phyloP scores from a whole-genome alignment of 2,888 invertebrate genomes.

The Enchytraeus crypticus region DNA sequence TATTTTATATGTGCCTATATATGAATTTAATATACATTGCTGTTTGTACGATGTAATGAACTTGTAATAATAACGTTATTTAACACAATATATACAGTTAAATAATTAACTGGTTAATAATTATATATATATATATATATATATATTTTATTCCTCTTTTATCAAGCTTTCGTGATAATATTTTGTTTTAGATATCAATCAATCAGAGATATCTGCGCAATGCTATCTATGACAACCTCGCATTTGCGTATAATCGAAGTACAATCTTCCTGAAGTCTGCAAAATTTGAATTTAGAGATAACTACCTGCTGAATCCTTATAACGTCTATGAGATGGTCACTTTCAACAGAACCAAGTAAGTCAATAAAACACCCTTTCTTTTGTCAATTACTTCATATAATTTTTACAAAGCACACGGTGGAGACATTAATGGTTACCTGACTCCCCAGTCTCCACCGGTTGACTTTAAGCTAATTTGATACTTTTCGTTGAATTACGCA shows the following conservation, averaged over 20 bases:
- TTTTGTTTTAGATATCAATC: constrained; percentile 15
- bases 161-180: background rate
- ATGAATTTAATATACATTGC: no score
- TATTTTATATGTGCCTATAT: no score
- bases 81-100: no score
- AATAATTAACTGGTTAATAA: background rate
- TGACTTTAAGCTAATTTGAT: no score
- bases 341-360: constrained; percentile 60
- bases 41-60: no score
- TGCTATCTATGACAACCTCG: constrained; percentile 56
- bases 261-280: constrained; percentile 92
- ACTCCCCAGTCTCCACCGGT: no score
- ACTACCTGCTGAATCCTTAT: constrained; percentile 88
- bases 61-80: no score
- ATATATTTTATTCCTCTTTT: background rate
- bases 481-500: no score
- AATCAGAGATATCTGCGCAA: constrained; percentile 23
- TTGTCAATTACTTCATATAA: no score
- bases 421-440: no score
- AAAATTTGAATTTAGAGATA: constrained; percentile 86
- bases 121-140: background rate
- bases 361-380: constrained; percentile 1
- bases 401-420: no score
- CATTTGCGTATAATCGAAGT: constrained; percentile 33
- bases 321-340: constrained; percentile 96